Base-by-base conservation (phyloP, 2,888 invertebrate genomes). In the Periphyllus acericola region DNA sequence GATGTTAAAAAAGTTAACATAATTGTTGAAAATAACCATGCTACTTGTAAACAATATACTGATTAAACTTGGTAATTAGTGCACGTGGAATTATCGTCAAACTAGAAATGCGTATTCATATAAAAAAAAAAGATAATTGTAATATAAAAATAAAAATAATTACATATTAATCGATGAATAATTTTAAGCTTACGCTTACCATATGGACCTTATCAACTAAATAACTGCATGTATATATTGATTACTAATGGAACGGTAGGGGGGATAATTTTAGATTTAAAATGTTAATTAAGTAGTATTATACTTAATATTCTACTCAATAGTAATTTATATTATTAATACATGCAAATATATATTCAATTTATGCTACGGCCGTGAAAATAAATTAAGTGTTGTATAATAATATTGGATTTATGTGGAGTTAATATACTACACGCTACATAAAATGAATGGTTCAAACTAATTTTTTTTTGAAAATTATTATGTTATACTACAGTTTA, bases 211-310 rank as follows among this genome's bases (percentile, higher is more conserved):
- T 55, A 55, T 55, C 55, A 55, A 55, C 8, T 66, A 66, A 21
- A 14, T 29, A 29, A 11, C n/a, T 68, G 2, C n/a, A 40, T 32
- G 9, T 11, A 34, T 79, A 29, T 36, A 36, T 36, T 0, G 52
- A 79, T 60, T n/a, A 79, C 34, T 25, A 1, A 80, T 40, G 9
- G 21, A 36, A 36, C n/a, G n/a, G n/a, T n/a, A n/a, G n/a, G n/a
- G 66, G 40, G n/a, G 25, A 79, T 79, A 60, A 60, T 60, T 79
- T 66, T 40, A 66, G 19, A 66, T 66, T 80, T 79, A 25, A 34
- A 34, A 55, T 79, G 36, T n/a, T 9, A 80, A 40, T 66, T 19
- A 66, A 14, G 19, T 60, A 79, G 14, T 46, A 46, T 9, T 9
- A 46, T 46, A 46, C 34, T 66, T 60, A 40, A 80, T 66, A 66